phyloP scores from a whole-genome alignment of 2,797 vertebrate genomes.

The Amblyraja radiata region DNA sequence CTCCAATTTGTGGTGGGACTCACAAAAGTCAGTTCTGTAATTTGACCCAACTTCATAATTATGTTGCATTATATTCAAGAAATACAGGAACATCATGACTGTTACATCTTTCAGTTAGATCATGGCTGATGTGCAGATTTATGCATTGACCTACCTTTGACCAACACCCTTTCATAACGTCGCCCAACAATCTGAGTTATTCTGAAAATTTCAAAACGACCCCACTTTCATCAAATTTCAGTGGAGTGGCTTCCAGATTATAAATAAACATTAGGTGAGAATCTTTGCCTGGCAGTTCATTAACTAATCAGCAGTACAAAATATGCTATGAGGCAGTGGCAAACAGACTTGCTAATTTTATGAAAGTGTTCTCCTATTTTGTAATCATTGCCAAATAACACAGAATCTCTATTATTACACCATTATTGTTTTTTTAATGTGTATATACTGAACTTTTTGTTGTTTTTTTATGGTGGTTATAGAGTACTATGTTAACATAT shows the following conservation, averaged over 20 bases:
- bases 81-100: neutral
- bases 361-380: neutral
- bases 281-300: too few relatives aligned
- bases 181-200: neutral
- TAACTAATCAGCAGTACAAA: too few relatives aligned
- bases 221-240: neutral
- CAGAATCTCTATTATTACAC: too few relatives aligned
- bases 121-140: neutral
- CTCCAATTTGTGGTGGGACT: too few relatives aligned
- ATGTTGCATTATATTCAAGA: neutral
- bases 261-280: too few relatives aligned
- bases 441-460: too few relatives aligned
- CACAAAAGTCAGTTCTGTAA: neutral
- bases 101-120: neutral
- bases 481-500: too few relatives aligned
- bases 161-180: neutral
- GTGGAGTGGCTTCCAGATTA: neutral
- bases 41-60: neutral
- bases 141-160: neutral
- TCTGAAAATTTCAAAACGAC: neutral
- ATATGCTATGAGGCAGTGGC: too few relatives aligned
- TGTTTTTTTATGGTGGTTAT: too few relatives aligned
- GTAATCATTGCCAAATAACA: neutral
- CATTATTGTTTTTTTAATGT: too few relatives aligned
- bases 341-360: neutral